Evolutionary conservation across 1,140 invertebrate species (phyloP), one percentile per base, ranked within the genome.

Genomic region (Eriocheir sinensis): DNA sequence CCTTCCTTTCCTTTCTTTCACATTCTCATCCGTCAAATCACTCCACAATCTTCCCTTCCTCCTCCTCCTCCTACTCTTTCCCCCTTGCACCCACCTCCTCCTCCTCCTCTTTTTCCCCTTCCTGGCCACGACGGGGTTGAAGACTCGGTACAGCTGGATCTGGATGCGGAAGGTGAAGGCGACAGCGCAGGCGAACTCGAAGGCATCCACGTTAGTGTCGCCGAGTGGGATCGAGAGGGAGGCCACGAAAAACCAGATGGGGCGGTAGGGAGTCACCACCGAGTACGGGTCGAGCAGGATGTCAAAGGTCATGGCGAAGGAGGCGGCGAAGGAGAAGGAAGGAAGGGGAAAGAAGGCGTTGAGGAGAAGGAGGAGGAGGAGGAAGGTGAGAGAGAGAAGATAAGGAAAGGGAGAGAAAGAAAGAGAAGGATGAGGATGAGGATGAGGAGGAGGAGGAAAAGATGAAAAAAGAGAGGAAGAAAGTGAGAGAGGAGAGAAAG

Each of bases 261-360:
- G 94, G 36, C 90, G 38, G 6, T 91, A 44, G 0, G 94, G 94
- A 32, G n/a, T 91, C 79, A 94, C 94, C 12, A 94, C 44, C 15
- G 80, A 30, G 21, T 17, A 17, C 9, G 94, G 89, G 53, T 92
- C 92, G n/a, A 88, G 3, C 30, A 92, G 15, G n/a, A 94, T 27
- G 89, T 94, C 94, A 1, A 94, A 30, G 30, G 94, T 88, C 94
- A 94, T 94, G 89, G 36, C 81, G 17, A 32, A 41, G 83, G 60
- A 12, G 60, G 60, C 27, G 60, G 17, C 0, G 60, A 72, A 4
- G 44, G 4, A 15, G 9, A 8, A 21, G n/a, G 60, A 0, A n/a
- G n/a, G n/a, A n/a, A n/a, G n/a, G n/a, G n/a, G n/a, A n/a, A n/a
- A n/a, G n/a, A n/a, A n/a, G n/a, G n/a, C n/a, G n/a, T n/a, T n/a